Base-by-base conservation (phyloP, 1,140 invertebrate genomes). In the Drosophila malerkotliana region DNA sequence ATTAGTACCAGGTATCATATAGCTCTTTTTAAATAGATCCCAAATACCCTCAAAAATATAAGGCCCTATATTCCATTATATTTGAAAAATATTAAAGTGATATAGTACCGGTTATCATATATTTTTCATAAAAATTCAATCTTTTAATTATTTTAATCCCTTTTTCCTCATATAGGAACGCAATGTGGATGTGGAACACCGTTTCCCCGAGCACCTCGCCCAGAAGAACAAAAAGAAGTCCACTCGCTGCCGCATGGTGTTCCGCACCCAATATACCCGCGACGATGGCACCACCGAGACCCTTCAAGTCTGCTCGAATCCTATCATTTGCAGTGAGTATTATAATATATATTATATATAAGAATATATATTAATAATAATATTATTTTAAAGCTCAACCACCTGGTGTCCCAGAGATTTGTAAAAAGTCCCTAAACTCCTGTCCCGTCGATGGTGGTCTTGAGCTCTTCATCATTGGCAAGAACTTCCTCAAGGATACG, bases 401-500 rank as follows among this genome's bases (percentile, higher is more conserved):
- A 10, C 96, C 98, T 6, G 98, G 98, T 45, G 95, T 98, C 41
- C 98, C 98, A 12, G 98, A 99, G 93, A 98, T 99, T 58, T 97
- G 96, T 79, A 98, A 98, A 91, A 98, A 98, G 91, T 99, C 98
- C 0, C 90, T 98, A 5, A 94, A 94, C 15, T 95, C 96, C 15
- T 96, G 95, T 83, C 94, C 95, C 7, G 95, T 96, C 0, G 94
- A 94, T 45, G 98, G 98, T 6, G 97, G 97, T 1, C 91, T 95
- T n/a, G 98, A 99, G 89, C 92, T 99, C 12, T 99, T 99, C 91
- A 96, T 99, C 48, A 95, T 99, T 54, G 98, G 98, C 8, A 99
- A 99, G 92, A 99, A 99, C 92, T 99, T 99, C 91, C 93, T 98
- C 10, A 98, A 99, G 92, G 98, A 99, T 92, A 98, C 97, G 1